Base-by-base conservation (phyloP, 1,140 invertebrate species). In the Heliconius hermathena region DNA sequence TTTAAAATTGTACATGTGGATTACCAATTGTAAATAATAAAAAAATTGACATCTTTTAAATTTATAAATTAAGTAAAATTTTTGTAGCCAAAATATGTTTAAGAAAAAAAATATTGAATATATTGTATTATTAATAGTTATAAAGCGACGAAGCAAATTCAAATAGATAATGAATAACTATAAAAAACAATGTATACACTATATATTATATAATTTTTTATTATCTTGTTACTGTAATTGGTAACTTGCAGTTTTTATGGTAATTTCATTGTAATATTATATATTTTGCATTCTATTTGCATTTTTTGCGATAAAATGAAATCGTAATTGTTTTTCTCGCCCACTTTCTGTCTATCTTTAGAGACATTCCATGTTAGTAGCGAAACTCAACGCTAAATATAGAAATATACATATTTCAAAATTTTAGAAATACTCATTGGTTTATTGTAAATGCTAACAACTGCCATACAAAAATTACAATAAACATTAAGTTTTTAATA, bases 81-180 rank as follows among this genome's bases (percentile, higher is more conserved):
- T 52, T 46, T 73, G 22, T 74, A 74, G 20, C 73, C 46, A 74
- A 74, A 29, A 52, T 74, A 74, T 49, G 26, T 54, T 29, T 54
- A 29, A 73, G 46, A 52, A 46, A 16, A 22, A 8, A 46, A 46
- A 74, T 74, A 73, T 26, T 73, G 26, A 73, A 49, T 73, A 38
- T 4, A 73, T 52, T 52, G 41, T 52, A 52, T 46, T 46, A 26
- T 36, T 73, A 73, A n/a, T 57, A 74, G 29, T 29, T 36, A 57
- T 60, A 60, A 66, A 66, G 13, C 41, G 41, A 46, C 13, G 41
- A 16, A 46, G 41, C 13, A 41, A 20, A 52, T 20, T 52, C 49
- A 46, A 46, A 46, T 46, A 46, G 5, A 1, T 52, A 20, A 52
- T 52, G 6, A 52, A 8, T 52, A 52, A 52, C 18, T 52, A 52